These are phyloP conservation scores for Damaliscus lunatus DNA, from an alignment of 2,113 vertebrate species.

Conservation along the genomic window DNA sequence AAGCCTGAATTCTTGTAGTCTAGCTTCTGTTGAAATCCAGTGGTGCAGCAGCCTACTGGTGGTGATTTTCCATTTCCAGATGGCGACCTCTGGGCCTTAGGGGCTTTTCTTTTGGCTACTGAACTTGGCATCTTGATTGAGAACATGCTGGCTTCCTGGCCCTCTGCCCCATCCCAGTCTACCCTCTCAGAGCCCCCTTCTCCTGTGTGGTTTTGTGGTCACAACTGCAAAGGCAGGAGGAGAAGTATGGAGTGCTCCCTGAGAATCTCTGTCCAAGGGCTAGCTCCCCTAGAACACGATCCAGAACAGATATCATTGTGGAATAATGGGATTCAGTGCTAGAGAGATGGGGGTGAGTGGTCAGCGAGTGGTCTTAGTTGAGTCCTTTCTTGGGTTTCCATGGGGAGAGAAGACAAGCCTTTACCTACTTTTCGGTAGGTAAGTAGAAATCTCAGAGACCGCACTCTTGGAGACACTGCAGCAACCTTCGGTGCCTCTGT, in stretches of 20 bases:
- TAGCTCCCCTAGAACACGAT: neutral
- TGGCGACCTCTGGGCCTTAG: slow-evolving; percentile 73
- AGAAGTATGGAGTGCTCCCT: neutral
- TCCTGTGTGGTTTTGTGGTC: neutral
- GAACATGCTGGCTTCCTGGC: neutral
- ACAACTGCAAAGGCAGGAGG: neutral
- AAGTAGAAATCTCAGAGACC: neutral
- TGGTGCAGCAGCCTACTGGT: slow-evolving; percentile 70
- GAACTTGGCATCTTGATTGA: slow-evolving; percentile 77
- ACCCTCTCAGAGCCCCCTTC: neutral
- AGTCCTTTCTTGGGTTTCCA: neutral
- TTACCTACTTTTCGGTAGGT: neutral
- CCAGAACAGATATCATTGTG: neutral
- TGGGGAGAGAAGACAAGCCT: neutral
- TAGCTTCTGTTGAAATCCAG: slow-evolving; percentile 74
- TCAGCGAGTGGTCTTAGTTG: neutral
- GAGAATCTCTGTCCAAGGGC: neutral
- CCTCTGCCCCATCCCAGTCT: neutral
- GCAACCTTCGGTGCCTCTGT: neutral
- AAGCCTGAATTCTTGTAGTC: slow-evolving; percentile 60
- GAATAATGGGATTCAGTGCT: neutral
- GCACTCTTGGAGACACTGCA: neutral
- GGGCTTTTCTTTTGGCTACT: slow-evolving; percentile 78
- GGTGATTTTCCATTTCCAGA: slow-evolving; percentile 77
- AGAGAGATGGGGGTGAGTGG: neutral